Evolutionary conservation across 2,797 vertebrate species (phyloP).

Genomic region (Glyptemys insculpta): DNA sequence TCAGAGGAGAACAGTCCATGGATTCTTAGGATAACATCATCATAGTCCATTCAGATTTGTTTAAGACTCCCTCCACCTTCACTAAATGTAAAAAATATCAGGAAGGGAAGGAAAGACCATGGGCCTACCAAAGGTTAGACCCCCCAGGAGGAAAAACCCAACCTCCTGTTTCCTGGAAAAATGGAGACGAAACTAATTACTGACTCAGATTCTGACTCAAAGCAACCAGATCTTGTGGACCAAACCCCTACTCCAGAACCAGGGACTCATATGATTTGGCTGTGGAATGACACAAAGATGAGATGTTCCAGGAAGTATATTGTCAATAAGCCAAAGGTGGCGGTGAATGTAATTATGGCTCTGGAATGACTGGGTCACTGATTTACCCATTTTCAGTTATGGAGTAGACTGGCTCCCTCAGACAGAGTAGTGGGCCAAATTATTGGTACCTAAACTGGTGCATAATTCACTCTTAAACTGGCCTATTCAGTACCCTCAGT

Average conservation of each 20-base stretch:
- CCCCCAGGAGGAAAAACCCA: too few species aligned
- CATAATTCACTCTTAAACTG: background rate
- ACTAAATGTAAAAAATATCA: background rate
- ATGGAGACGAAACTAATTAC: background rate
- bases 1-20: background rate
- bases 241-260: background rate
- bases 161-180: background rate
- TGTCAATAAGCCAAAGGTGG: background rate
- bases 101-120: background rate
- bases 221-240: background rate
- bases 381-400: background rate
- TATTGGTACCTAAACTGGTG: background rate
- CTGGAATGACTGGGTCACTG: background rate
- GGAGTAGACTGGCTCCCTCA: background rate
- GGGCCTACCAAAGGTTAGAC: background rate
- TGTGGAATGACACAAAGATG: background rate
- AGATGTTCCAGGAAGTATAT: background rate
- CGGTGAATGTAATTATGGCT: background rate
- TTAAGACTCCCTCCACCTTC: background rate
- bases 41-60: background rate
- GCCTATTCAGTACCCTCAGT: background rate
- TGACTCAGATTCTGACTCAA: too few species aligned
- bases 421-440: background rate
- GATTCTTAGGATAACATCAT: background rate
- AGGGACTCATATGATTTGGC: background rate